phyloP scores from a whole-genome alignment of 2,113 vertebrate genomes.

The Amphiprion percula region DNA sequence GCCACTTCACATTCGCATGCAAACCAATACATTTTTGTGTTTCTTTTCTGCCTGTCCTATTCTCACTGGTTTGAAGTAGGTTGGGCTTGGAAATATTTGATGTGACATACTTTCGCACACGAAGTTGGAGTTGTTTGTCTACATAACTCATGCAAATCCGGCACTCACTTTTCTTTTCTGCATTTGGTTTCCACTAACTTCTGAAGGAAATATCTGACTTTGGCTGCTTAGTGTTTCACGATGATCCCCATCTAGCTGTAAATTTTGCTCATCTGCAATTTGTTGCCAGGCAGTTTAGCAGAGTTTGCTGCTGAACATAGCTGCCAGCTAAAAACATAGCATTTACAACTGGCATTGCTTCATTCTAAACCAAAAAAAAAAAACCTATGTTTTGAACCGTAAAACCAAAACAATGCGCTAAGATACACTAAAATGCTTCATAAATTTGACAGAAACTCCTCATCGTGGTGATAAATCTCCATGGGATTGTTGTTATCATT shows the following conservation, averaged over 20 bases:
- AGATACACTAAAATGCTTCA: not conserved
- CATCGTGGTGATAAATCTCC: not conserved
- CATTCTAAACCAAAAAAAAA: not conserved
- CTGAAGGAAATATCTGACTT: not conserved
- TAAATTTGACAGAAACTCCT: not conserved
- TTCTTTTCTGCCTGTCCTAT: too few relatives aligned
- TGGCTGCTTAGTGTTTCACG: not conserved
- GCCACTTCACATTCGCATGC: too few relatives aligned
- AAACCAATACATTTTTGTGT: too few relatives aligned
- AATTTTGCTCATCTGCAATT: not conserved
- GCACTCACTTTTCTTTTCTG: not conserved
- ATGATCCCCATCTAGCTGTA: not conserved
- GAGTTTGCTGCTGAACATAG: too few relatives aligned
- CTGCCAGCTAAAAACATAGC: not conserved
- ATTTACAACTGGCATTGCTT: not conserved
- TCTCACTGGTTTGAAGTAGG: too few relatives aligned
- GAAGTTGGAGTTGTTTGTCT: too few relatives aligned
- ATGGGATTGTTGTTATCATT: constrained; percentile 1
- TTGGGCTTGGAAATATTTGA: too few relatives aligned
- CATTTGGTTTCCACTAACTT: not conserved
- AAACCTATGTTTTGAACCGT: too few relatives aligned
- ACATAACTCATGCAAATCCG: not conserved
- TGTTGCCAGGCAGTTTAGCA: not conserved
- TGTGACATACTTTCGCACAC: not conserved
- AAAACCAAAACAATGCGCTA: not conserved